These are phyloP conservation scores for Drosophila prolongata DNA, from an alignment of 2,888 invertebrate species.

Conservation along the genomic window DNA sequence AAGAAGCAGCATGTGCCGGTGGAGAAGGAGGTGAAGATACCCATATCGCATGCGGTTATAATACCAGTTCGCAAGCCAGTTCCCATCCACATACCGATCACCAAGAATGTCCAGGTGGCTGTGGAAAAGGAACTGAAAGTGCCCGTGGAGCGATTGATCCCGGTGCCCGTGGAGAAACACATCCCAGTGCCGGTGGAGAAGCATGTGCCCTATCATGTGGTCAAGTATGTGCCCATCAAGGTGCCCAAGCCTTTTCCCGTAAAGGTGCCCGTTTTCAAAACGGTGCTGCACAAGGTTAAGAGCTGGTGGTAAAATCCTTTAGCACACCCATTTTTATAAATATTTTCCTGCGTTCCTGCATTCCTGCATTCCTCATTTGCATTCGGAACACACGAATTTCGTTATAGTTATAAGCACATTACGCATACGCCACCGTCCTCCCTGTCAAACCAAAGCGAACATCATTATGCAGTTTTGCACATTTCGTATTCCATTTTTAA, in stretches of 20 bases:
- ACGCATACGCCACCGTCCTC: constrained; percentile 44
- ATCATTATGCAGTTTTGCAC: constrained; percentile 46
- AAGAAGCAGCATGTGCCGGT: constrained; percentile 91
- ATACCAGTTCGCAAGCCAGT: constrained; percentile 91
- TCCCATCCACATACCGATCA: constrained; percentile 90
- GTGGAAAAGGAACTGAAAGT: constrained; percentile 88
- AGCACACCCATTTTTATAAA: too few relatives aligned
- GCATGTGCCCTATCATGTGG: constrained; percentile 89
- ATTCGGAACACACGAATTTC: constrained; percentile 33
- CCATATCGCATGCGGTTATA: constrained; percentile 90
- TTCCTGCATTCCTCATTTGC: constrained; percentile 18
- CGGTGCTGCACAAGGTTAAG: constrained; percentile 86
- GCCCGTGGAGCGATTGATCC: constrained; percentile 87
- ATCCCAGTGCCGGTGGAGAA: constrained; percentile 91
- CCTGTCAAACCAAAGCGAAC: constrained; percentile 35
- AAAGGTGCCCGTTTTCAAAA: constrained; percentile 89
- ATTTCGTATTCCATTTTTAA: constrained; percentile 39
- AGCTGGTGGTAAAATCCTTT: constrained; percentile 75
- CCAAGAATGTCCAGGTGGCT: constrained; percentile 90
- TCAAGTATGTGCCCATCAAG: constrained; percentile 90
- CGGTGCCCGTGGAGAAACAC: constrained; percentile 89
- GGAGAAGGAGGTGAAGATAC: constrained; percentile 89
- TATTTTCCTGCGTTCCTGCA: neutral
- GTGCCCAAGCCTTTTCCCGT: constrained; percentile 92
- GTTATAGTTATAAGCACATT: constrained; percentile 53